Percentiles rank a stretch among this genome's conserved stretches.
Conservation (phyloP, 2,888 invertebrate genomes). For the Tetragonula carbonaria region DNA sequence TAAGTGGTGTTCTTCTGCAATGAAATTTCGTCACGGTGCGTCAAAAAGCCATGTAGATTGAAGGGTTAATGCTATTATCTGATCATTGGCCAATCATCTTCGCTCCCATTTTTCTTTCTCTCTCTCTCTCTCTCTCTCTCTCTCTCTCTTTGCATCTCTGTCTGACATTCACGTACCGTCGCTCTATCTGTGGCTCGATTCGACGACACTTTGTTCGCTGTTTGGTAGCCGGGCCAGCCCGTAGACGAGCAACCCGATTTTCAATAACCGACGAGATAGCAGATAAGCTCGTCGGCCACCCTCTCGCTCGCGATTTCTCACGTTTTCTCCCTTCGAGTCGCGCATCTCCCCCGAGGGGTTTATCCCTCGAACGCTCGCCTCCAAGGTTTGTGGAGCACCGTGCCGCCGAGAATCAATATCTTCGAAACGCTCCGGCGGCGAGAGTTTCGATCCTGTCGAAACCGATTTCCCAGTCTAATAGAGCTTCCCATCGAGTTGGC, state of each 20-base stretch:
- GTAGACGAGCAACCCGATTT: conserved; percentile 52
- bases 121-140: too few relatives aligned
- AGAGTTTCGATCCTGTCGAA: conserved; percentile 40
- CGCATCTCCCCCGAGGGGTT: conserved; percentile 43
- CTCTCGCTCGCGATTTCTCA: conserved; percentile 66
- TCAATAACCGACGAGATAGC: conserved; percentile 68
- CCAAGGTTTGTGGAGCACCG: conserved; percentile 41
- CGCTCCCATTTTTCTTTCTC: neutral
- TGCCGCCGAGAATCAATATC: conserved; percentile 64
- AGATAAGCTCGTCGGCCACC: conserved; percentile 59
- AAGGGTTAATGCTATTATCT: conserved; percentile 18
- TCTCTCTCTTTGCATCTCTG: too few relatives aligned
- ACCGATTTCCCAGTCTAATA: conserved; percentile 53
- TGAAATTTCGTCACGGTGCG: neutral
- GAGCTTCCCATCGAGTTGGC: neutral
- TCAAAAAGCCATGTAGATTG: neutral
- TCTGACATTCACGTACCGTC: neutral
- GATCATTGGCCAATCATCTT: conserved; percentile 40
- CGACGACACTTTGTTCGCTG: conserved; percentile 32
- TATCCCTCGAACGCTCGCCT: conserved; percentile 49
- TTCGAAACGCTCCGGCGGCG: conserved; percentile 35
- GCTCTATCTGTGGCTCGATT: neutral
- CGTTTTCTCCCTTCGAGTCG: conserved; percentile 47
- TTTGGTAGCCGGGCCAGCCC: neutral
- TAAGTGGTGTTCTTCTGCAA: neutral